Evolutionary conservation across 2,797 vertebrate species (phyloP).

Genomic region (Otolemur crassicaudatus): DNA sequence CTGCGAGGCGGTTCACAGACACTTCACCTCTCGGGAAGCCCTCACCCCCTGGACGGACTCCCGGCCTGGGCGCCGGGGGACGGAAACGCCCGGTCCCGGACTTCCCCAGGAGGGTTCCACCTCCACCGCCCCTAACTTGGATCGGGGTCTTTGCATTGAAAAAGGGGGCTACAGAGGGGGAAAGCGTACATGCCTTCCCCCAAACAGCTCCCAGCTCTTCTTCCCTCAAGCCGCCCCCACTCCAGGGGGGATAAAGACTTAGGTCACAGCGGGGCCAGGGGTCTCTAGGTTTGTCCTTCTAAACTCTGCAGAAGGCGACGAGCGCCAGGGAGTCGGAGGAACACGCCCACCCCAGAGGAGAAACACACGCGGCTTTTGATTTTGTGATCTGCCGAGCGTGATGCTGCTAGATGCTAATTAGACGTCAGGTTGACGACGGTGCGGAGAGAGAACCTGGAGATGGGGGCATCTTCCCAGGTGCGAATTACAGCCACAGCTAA

Average conservation of each 20-base stretch:
- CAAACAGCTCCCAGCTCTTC: neutral
- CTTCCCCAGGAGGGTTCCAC: neutral
- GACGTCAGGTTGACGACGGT: fast-evolving
- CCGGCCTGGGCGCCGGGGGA: no score
- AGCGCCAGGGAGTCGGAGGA: fast-evolving
- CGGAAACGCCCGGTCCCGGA: neutral
- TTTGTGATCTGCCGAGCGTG: neutral
- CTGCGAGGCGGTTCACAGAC: constrained; percentile 79
- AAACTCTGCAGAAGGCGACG: fast-evolving
- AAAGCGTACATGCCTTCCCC: no score
- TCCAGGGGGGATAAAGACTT: neutral
- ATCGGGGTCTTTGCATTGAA: neutral
- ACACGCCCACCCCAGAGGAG: no score
- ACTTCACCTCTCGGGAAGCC: neutral
- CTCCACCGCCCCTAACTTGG: neutral
- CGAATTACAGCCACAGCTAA: neutral
- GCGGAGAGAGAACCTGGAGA: neutral
- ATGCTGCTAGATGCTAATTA: neutral
- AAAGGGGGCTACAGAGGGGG: neutral
- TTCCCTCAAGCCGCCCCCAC: neutral
- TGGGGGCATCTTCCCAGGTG: neutral
- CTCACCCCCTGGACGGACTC: no score
- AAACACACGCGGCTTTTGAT: neutral
- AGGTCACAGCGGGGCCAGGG: fast-evolving
- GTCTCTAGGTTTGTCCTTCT: no score